phyloP scores from a whole-genome alignment of 2,113 vertebrate genomes.

The Acrocephalus kingi region DNA sequence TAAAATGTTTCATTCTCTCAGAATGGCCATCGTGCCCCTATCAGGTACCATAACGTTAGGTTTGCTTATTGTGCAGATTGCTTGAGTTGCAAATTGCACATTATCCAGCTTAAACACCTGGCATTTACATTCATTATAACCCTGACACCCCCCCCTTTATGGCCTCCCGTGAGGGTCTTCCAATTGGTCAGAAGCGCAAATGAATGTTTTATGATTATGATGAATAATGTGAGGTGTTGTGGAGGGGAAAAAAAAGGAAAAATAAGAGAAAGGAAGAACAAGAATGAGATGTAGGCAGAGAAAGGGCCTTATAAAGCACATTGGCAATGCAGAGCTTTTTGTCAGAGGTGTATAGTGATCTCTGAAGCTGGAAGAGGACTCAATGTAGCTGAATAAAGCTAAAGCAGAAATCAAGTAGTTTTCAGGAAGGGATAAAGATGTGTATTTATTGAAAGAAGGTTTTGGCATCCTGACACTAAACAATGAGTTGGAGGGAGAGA shows the following conservation, averaged over 20 bases:
- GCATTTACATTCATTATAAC: constrained; percentile 76
- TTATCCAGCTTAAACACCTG: constrained; percentile 70
- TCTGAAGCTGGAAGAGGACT: background rate
- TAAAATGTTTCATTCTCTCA: constrained; percentile 73
- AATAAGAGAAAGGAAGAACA: background rate
- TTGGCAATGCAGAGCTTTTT: background rate
- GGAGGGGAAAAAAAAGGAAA: background rate
- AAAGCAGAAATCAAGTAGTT: background rate
- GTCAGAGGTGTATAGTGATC: background rate
- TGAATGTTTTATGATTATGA: constrained; percentile 78
- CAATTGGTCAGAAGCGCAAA: constrained; percentile 75
- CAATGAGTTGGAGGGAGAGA: background rate
- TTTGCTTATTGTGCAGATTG: constrained; percentile 76
- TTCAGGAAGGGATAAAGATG: background rate
- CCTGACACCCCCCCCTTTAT: constrained; percentile 66
- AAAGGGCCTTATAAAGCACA: background rate
- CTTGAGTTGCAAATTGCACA: constrained; percentile 77
- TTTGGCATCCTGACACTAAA: background rate
- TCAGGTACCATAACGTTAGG: constrained; percentile 71
- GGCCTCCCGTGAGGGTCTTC: constrained; percentile 68
- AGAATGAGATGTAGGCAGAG: background rate
- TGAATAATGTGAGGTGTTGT: constrained; percentile 68
- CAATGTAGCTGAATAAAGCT: rapidly evolving
- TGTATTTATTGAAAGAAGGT: background rate
- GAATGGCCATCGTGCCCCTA: constrained; percentile 67